A percentile compares a stretch with the other conserved stretches of the same genome.
Evolutionary conservation across 2,888 invertebrate genomes (phyloP).

Genomic region (Azorinus chamasolen): DNA sequence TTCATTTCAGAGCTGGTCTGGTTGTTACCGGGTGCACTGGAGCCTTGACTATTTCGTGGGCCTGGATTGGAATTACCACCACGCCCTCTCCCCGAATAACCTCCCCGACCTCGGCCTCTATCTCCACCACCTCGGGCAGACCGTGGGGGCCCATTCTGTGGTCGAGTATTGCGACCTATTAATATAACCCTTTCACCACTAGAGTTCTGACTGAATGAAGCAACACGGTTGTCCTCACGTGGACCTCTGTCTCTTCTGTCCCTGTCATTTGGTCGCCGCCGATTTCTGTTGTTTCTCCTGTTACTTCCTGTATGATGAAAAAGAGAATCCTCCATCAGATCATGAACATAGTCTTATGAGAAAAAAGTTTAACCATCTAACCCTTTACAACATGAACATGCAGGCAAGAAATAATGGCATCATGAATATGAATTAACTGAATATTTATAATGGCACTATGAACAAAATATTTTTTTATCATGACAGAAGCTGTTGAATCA

Average conservation of each 20-base stretch:
- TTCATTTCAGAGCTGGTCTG: not conserved
- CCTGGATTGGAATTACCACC: not conserved
- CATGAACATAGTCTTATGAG: no score
- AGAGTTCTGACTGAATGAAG: slow-evolving; percentile 32
- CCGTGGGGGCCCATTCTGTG: slow-evolving; percentile 35
- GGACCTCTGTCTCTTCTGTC: slow-evolving; percentile 27
- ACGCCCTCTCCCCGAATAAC: slow-evolving; percentile 6
- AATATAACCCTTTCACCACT: slow-evolving; percentile 61
- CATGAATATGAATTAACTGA: no score
- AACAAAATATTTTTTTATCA: no score
- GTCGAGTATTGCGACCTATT: slow-evolving; percentile 55
- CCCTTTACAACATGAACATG: no score
- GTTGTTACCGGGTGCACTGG: not conserved
- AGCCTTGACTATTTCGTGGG: not conserved
- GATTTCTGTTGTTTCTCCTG: not conserved
- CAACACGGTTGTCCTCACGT: slow-evolving; percentile 18
- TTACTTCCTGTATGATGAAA: no score
- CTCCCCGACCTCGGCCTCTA: slow-evolving; percentile 18
- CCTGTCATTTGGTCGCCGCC: slow-evolving; percentile 4
- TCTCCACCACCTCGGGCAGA: slow-evolving; percentile 53
- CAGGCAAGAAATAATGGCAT: no score
- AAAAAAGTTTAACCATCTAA: no score
- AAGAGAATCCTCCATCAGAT: no score
- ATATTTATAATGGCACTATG: no score
- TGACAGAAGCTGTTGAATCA: no score